Base-by-base conservation (phyloP, 2,888 invertebrate species). In the Tetheella fluctuosa region DNA sequence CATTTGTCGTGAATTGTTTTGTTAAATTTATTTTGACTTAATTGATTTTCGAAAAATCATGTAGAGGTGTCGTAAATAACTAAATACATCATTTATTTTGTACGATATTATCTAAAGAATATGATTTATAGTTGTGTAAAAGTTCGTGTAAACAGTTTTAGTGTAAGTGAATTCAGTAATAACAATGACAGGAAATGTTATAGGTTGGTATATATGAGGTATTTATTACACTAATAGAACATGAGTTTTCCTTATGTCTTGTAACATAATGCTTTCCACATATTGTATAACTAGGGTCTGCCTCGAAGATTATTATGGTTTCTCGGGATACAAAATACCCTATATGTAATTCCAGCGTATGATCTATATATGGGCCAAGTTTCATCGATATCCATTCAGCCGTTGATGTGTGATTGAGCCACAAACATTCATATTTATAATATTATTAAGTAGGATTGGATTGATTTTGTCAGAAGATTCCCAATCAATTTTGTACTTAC, bases 251-350 rank as follows among this genome's bases (percentile, higher is more conserved):
- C n/a, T 48, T 42, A 6, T 17, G 3, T 48, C n/a, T 34, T 34
- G 39, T 39, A 39, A 39, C n/a, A 39, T 3, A 57, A 67, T 70
- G 62, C 25, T 25, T 25, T 6, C 25, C 25, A 25, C 25, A 25
- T 25, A 25, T 25, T 25, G 25, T 25, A 2, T 25, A 25, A 25
- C n/a, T n/a, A n/a, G n/a, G n/a, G n/a, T n/a, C n/a, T n/a, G n/a
- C n/a, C n/a, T n/a, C n/a, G n/a, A n/a, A n/a, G n/a, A n/a, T n/a
- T n/a, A n/a, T n/a, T n/a, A n/a, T n/a, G n/a, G n/a, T n/a, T n/a
- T n/a, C n/a, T n/a, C n/a, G n/a, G n/a, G n/a, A n/a, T n/a, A n/a
- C n/a, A n/a, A n/a, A n/a, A n/a, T n/a, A n/a, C n/a, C n/a, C n/a
- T n/a, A n/a, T n/a, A n/a, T n/a, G n/a, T n/a, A n/a, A n/a, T n/a